Evolutionary conservation across 2,888 invertebrate genomes (phyloP), one percentile per base, ranked within the genome.

Genomic region (Augochlorella aurata): DNA sequence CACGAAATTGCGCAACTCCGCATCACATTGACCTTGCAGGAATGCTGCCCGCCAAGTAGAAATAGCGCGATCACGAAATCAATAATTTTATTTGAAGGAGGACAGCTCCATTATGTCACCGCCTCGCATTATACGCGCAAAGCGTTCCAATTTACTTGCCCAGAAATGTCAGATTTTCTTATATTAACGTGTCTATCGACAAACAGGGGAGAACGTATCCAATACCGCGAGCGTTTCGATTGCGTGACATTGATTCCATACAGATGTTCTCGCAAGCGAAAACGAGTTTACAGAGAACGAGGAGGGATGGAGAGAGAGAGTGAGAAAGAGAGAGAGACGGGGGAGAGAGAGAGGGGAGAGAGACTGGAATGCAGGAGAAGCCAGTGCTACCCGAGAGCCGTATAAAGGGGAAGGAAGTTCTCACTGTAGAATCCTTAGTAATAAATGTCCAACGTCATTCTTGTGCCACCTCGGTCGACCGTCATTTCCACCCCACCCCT

Each of bases 391-490:
- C 44, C 45, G 45, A 18, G 74, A 47, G 38, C 58, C 72, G 74
- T 79, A 71, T 47, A 79, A 79, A 77, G 61, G 63, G 52, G 78
- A 73, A 79, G 79, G 74, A 76, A 84, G 72, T 74, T 83, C 84
- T 87, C 85, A 83, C 87, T 88, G 91, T 89, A 92, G 89, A 92
- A 90, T 90, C 87, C 82, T 83, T 87, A 90, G 91, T 93, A 92
- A 92, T 92, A 92, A 93, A 93, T 92, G 92, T 91, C 86, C 88
- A 85, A 89, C 88, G 88, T 91, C 91, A 91, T 90, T 85, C 89
- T 86, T 85, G 87, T 81, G 85, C 85, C 81, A 87, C 79, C 83
- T 79, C 67, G 70, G 78, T 76, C 75, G 77, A 76, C 84, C 87
- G 83, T 83, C 77, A 45, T 66, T 54, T 63, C 77, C 74, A 79